Conservation (phyloP, 1,140 invertebrate genomes). For the Steinernema feltiae region DNA sequence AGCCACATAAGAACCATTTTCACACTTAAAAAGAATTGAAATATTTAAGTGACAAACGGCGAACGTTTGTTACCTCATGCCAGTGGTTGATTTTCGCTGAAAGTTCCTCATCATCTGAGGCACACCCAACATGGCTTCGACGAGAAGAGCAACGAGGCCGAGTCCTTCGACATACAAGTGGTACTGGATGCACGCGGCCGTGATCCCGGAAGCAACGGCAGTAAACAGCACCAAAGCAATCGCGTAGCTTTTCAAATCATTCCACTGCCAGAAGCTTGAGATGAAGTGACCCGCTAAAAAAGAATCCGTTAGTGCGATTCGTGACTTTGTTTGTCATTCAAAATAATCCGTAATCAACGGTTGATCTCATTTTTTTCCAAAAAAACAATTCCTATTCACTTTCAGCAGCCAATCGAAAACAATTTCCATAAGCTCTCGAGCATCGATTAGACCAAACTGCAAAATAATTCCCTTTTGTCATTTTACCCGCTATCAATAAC, state of each 20-base stretch:
- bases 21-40: slow-evolving; percentile 60
- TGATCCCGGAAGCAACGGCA: slow-evolving; percentile 72
- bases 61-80: slow-evolving; percentile 76
- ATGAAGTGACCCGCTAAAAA: slow-evolving; percentile 52
- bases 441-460: no score
- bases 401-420: no score
- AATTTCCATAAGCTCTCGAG: no score
- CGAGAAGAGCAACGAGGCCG: slow-evolving; percentile 87
- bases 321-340: no score
- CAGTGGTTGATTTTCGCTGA: slow-evolving; percentile 80
- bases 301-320: not conserved
- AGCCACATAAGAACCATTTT: slow-evolving; percentile 96
- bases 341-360: no score
- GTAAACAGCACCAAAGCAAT: slow-evolving; percentile 84
- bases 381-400: no score
- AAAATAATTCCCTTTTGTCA: no score
- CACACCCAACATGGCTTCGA: slow-evolving; percentile 87
- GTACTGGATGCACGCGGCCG: slow-evolving; percentile 64
- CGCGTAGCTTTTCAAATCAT: slow-evolving; percentile 90
- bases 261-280: slow-evolving; percentile 96
- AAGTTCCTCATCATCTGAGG: slow-evolving; percentile 86
- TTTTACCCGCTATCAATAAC: no score
- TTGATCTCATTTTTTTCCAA: no score
- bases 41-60: slow-evolving; percentile 4
- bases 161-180: slow-evolving; percentile 76